These are phyloP conservation scores for Psittacara wagleri DNA, from an alignment of 2,113 vertebrate species.

Conservation along the genomic window DNA sequence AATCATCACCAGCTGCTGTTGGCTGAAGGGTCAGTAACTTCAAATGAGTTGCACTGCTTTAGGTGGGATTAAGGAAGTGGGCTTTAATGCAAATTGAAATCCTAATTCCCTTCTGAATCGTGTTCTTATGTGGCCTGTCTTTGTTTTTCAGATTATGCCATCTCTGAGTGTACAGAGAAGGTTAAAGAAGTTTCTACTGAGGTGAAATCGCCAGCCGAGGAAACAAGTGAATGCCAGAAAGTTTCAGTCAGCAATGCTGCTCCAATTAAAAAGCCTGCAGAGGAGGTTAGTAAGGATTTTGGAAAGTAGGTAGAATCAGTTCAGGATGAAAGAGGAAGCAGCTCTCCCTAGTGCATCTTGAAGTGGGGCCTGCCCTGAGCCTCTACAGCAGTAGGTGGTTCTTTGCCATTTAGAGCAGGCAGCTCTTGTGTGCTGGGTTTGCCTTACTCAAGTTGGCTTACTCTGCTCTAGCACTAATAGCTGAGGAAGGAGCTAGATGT, in stretches of 20 bases:
- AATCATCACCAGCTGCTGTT: not conserved
- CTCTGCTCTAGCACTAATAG: not conserved
- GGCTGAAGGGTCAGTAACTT: not conserved
- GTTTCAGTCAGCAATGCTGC: conserved; percentile 5
- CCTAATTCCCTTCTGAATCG: not conserved
- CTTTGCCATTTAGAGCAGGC: not conserved
- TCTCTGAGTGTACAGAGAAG: not conserved
- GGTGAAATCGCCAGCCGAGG: conserved; percentile 30
- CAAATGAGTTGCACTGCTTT: not conserved
- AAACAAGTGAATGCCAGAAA: not conserved
- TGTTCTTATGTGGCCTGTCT: not conserved
- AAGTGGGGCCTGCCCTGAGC: not conserved
- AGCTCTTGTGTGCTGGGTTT: not conserved
- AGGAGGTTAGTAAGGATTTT: conserved; percentile 64
- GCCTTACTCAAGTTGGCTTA: not conserved
- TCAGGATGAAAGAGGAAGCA: not conserved
- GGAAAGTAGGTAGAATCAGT: not conserved
- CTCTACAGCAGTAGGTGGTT: not conserved
- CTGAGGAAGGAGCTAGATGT: not conserved
- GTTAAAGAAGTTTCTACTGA: conserved; percentile 36
- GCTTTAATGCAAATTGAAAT: not conserved
- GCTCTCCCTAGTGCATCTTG: not conserved
- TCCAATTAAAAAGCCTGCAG: not conserved
- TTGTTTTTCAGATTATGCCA: conserved; percentile 44
- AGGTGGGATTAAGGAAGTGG: not conserved